Percentiles rank a stretch among this genome's conserved stretches.
Conservation (phyloP, 2,888 invertebrate genomes). For the Elysia crispata region DNA sequence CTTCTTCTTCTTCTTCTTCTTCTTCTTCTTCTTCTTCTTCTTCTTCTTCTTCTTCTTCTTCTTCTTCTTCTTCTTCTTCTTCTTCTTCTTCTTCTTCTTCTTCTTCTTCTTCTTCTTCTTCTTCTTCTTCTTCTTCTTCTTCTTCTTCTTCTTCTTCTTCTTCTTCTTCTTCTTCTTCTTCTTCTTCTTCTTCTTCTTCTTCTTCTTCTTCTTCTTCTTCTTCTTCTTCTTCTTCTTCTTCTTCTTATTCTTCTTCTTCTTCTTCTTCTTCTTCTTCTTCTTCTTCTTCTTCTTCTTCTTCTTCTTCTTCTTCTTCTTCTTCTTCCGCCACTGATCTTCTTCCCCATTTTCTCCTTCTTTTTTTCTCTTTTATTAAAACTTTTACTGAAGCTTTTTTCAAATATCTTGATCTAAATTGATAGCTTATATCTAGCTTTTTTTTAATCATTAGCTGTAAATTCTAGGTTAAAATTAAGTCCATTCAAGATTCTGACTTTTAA, state of each 20-base stretch:
- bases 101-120: neutral
- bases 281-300: constrained; percentile 17
- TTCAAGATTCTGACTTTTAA: too few species aligned
- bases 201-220: too few species aligned
- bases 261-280: neutral
- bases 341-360: neutral
- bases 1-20: neutral
- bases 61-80: constrained; percentile 6
- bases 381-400: too few species aligned
- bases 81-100: neutral
- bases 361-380: neutral
- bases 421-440: too few species aligned
- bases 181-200: too few species aligned
- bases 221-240: too few species aligned
- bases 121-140: constrained; percentile 22
- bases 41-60: neutral
- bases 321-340: too few species aligned
- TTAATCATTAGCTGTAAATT: too few species aligned
- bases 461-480: too few species aligned
- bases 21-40: neutral
- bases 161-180: constrained; percentile 18
- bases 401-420: too few species aligned
- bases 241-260: too few species aligned
- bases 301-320: neutral
- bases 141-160: constrained; percentile 30